Percentiles rank a stretch among this genome's conserved stretches.
These are phyloP conservation scores for Selene dorsalis DNA, from an alignment of 2,797 vertebrate species.

Conservation along the genomic window DNA sequence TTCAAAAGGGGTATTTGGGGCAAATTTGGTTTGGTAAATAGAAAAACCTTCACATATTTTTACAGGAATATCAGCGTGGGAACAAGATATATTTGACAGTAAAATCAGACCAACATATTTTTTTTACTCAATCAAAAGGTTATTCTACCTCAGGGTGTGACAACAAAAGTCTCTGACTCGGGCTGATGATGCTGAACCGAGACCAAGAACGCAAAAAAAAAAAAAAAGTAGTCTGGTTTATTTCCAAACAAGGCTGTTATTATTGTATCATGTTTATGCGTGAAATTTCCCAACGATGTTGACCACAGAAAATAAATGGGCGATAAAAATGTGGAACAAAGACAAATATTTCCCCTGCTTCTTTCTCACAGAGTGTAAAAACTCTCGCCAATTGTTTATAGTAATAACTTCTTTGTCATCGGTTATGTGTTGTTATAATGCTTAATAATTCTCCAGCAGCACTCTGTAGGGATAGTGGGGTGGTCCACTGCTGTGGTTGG, in stretches of 20 bases:
- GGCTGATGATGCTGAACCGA: not conserved
- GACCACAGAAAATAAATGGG: not conserved
- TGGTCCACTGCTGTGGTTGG: conserved; percentile 11
- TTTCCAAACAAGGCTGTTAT: not conserved
- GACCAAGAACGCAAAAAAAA: not conserved
- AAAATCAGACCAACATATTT: conserved; percentile 8
- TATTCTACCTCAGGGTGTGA: not conserved
- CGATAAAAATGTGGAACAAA: not conserved
- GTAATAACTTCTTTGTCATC: not conserved
- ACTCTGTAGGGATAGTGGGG: conserved; percentile 7
- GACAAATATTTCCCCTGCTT: not conserved
- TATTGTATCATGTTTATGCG: not conserved
- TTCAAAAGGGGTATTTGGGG: not conserved
- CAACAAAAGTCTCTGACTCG: not conserved
- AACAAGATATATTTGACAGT: not conserved
- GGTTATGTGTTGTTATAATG: not conserved
- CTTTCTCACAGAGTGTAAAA: not conserved
- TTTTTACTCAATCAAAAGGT: not conserved
- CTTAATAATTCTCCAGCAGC: conserved; percentile 2
- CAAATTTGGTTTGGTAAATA: not conserved
- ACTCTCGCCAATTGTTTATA: not conserved
- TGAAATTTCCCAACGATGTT: not conserved
- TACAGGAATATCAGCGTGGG: not conserved
- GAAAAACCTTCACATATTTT: not conserved
- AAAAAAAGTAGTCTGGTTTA: not conserved